phyloP scores from a whole-genome alignment of 2,888 invertebrate genomes.

The Autographa gamma region DNA sequence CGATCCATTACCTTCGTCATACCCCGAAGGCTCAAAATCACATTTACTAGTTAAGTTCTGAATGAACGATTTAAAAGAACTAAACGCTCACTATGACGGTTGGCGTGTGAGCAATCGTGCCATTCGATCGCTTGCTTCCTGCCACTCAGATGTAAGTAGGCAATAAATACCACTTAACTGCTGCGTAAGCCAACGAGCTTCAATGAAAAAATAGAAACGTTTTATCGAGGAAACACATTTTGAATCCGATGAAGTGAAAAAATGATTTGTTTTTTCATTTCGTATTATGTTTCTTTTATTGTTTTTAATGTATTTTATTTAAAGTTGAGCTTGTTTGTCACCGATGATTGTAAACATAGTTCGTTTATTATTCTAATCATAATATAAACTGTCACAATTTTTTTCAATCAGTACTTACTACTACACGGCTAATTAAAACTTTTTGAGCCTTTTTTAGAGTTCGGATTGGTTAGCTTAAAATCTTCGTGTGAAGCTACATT shows the following conservation, averaged over 20 bases:
- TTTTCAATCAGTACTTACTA: too few species aligned
- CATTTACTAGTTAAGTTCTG: not conserved
- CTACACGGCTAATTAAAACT: too few species aligned
- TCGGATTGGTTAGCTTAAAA: too few species aligned
- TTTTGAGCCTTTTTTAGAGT: too few species aligned
- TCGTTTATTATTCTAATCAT: too few species aligned
- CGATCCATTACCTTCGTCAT: not conserved
- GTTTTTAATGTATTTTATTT: constrained; percentile 12
- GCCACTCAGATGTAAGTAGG: constrained; percentile 42
- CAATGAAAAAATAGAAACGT: constrained; percentile 44
- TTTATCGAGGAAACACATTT: constrained; percentile 51
- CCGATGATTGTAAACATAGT: not conserved
- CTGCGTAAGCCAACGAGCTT: constrained; percentile 44
- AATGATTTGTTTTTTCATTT: constrained; percentile 43
- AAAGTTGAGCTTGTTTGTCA: not conserved
- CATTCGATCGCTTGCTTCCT: constrained; percentile 46
- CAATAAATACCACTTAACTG: constrained; percentile 53
- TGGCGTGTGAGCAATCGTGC: constrained; percentile 54
- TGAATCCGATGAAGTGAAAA: constrained; percentile 40
- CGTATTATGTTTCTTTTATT: constrained; percentile 8
- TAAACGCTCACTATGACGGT: constrained; percentile 35
- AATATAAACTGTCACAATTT: too few species aligned
- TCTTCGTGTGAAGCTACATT: too few species aligned
- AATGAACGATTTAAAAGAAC: constrained; percentile 31
- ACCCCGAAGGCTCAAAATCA: too few species aligned